Evolutionary conservation across 2,797 vertebrate species (phyloP).

Genomic region (Telmatherina bonti): DNA sequence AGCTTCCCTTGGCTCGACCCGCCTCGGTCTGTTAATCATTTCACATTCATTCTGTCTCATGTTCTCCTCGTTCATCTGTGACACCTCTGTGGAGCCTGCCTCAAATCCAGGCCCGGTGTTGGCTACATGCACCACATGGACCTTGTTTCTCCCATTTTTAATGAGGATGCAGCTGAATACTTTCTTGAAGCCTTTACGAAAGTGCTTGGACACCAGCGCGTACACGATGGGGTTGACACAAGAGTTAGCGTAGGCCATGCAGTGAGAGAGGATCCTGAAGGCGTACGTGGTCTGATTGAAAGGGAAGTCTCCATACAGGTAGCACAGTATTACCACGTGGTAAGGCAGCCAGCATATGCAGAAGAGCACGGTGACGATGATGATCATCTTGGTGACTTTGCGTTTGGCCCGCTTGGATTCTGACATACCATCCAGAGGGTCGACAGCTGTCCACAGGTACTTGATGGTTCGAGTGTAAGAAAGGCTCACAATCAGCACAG

Average conservation of each 20-base stretch:
- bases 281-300: conserved; percentile 91
- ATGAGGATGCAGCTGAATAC: conserved; percentile 91
- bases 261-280: conserved; percentile 90
- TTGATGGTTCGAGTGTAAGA: conserved; percentile 92
- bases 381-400: conserved; percentile 94
- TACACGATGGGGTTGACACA: conserved; percentile 93
- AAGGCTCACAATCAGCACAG: conserved; percentile 88
- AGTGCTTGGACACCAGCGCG: conserved; percentile 91
- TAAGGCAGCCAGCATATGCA: conserved; percentile 93
- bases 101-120: conserved; percentile 87
- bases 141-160: conserved; percentile 86
- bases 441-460: conserved; percentile 91
- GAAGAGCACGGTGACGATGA: conserved; percentile 91
- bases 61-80: conserved; percentile 86
- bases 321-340: conserved; percentile 88
- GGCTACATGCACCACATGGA: conserved; percentile 84
- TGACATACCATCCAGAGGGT: conserved; percentile 88
- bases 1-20: conserved; percentile 73
- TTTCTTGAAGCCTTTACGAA: conserved; percentile 92
- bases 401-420: conserved; percentile 91
- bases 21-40: conserved; percentile 74
- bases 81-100: conserved; percentile 85
- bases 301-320: conserved; percentile 90
- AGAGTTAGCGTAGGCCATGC: conserved; percentile 94
- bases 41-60: conserved; percentile 80